These are phyloP conservation scores for Drosophila nannoptera DNA, from an alignment of 1,140 invertebrate species.

Conservation along the genomic window DNA sequence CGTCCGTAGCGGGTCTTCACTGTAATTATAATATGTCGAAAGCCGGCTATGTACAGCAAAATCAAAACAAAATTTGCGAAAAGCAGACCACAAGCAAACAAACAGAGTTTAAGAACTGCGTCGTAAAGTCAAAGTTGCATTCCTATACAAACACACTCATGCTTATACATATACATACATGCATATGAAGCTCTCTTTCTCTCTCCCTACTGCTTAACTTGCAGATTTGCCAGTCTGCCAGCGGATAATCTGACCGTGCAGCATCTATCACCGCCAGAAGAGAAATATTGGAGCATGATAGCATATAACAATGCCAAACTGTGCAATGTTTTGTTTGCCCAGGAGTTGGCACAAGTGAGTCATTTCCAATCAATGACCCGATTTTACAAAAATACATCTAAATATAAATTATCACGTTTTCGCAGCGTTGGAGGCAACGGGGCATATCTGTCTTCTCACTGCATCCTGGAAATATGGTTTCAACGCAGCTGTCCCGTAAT, in stretches of 20 bases:
- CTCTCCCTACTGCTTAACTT: conserved; percentile 25
- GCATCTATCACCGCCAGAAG: conserved; percentile 80
- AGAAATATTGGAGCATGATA: conserved; percentile 87
- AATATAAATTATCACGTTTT: neutral
- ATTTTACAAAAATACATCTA: conserved; percentile 12
- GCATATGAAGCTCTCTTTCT: neutral
- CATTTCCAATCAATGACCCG: conserved; percentile 10
- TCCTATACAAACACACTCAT: neutral
- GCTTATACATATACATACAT: neutral
- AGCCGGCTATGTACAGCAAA: conserved; percentile 27
- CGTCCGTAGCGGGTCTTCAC: neutral
- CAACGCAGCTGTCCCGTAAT: conserved; percentile 85
- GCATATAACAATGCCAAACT: conserved; percentile 95
- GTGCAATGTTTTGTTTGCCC: conserved; percentile 91
- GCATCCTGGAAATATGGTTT: conserved; percentile 96
- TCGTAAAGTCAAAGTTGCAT: conserved; percentile 41
- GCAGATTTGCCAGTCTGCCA: conserved; percentile 83
- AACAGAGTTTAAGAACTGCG: conserved; percentile 36
- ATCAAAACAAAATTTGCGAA: conserved; percentile 24
- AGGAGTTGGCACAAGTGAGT: conserved; percentile 83
- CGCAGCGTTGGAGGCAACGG: conserved; percentile 83
- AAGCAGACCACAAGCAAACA: neutral
- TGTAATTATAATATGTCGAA: conserved; percentile 5
- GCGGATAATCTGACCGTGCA: conserved; percentile 80
- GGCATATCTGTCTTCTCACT: conserved; percentile 89